Evolutionary conservation across 2,113 vertebrate species (phyloP), one percentile per base, ranked within the genome.

Genomic region (Myiozetetes cayanensis): DNA sequence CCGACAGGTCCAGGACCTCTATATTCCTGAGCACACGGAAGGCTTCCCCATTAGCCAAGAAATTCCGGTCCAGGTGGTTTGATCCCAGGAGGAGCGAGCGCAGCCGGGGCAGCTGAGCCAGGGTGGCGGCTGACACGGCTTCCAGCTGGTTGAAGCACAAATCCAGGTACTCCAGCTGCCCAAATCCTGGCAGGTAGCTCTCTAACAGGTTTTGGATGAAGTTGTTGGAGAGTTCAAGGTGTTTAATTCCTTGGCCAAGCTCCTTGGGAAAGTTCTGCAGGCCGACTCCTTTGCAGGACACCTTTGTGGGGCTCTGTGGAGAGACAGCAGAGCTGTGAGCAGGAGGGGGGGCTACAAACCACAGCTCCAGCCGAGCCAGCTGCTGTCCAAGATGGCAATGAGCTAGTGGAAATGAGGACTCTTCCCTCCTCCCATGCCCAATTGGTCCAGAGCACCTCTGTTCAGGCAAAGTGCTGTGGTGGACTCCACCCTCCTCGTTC

Each of bases 201-300:
- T 76, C 81, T 12, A 91, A 95, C 74, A 99, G 92, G 91, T 96
- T 97, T 96, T 92, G 97, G 94, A 99, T 98, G 95, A 98, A 93
- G 95, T 98, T 99, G 95, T 98, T 96, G 96, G 98, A 98, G 84
- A 98, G 94, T 95, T 98, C 98, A 1, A 98, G 96, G 65, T 95
- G 91, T 95, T 95, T 96, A 14, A 98, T 91, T 49, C 85, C 97
- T 55, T 44, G 65, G 84, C 97, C 79, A 37, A 98, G 87, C 50
- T 92, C 94, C 93, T 84, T 41, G 12, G 98, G 98, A 79, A 99
- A 93, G 33, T 91, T 96, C 46, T 12, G 78, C 70, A 98, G 98
- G 71, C 97, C 96, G 9, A 53, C 87, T 46, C 97, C 97, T 80
- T 86, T 97, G 97, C 98, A 98, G 81, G 97, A 98, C 93, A 97